These are phyloP conservation scores for Chiloscyllium plagiosum DNA, from an alignment of 2,113 vertebrate species.

Conservation along the genomic window DNA sequence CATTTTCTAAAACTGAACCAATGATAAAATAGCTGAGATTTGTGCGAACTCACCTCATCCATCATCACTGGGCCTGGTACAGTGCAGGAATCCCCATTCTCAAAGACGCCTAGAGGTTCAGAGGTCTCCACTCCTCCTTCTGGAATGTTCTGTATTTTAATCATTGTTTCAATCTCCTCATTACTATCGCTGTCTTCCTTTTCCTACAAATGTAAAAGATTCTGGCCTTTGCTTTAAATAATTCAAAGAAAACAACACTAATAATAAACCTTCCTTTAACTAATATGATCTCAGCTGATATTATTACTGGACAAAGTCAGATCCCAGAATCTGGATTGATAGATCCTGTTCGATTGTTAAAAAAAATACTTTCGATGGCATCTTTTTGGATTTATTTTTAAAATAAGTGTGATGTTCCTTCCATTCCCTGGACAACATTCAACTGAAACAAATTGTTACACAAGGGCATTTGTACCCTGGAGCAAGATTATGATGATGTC, in stretches of 20 bases:
- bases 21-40: neutral
- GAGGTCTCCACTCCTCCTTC: neutral
- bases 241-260: neutral
- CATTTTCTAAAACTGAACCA: neutral
- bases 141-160: neutral
- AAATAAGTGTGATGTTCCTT: neutral
- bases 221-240: neutral
- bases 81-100: neutral
- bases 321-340: too few species aligned
- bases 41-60: neutral
- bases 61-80: neutral
- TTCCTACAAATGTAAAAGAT: slow-evolving; percentile 13
- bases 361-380: too few species aligned
- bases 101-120: neutral
- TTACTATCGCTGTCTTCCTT: slow-evolving; percentile 38
- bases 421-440: neutral
- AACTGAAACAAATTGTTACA: too few species aligned
- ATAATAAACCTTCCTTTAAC: too few species aligned
- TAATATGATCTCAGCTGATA: too few species aligned
- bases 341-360: too few species aligned
- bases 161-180: slow-evolving; percentile 23
- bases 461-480: too few species aligned
- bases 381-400: too few species aligned
- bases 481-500: too few species aligned
- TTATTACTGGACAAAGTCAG: too few species aligned